Base-by-base conservation (phyloP, 2,113 vertebrate species). In the Corythoichthys haematopterus region DNA sequence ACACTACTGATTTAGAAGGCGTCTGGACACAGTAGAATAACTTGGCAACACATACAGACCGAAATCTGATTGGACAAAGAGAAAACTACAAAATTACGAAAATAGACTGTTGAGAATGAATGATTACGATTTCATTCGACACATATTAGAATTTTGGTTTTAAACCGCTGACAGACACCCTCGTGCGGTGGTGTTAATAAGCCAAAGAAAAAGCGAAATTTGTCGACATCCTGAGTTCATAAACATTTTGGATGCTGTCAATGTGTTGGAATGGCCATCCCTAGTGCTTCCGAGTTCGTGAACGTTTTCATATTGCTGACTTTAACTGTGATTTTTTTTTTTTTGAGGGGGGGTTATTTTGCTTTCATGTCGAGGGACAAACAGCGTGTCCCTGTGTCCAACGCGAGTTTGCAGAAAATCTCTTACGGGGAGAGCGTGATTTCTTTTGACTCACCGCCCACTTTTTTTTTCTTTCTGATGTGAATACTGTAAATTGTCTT, bases 401-500 rank as follows among this genome's bases (percentile, higher is more conserved):
- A 85, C 85, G 88, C 90, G 86, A 87, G 81, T 87, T 85, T 88
- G 79, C 86, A 85, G 76, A 85, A 57, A 57, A 57, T 36, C 83
- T 75, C 70, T 70, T 33, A 76, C 77, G 75, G 78, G 75, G 78
- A 79, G 78, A 77, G 84, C 82, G 74, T 79, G 83, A 84, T 75
- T 79, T 83, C 70, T 79, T 37, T 8, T 16, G 2, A 40, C 12
- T 57, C 13, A 15, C 33, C 33, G 12, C 12, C 6, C 28, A 0
- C 47, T 63, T 63, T 47, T 78, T 80, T 84, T 77, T 77, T 72
- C 79, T 79, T 82, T 85, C 76, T 71, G 69, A 85, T 90, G 85
- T 90, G 84, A 88, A 89, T 91, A 90, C 80, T 91, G 86, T 89
- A 91, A 84, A 90, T 90, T 88, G 91, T 92, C 91, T 92, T 93